phyloP scores from a whole-genome alignment of 2,797 vertebrate genomes.

The Clarias pachynema region DNA sequence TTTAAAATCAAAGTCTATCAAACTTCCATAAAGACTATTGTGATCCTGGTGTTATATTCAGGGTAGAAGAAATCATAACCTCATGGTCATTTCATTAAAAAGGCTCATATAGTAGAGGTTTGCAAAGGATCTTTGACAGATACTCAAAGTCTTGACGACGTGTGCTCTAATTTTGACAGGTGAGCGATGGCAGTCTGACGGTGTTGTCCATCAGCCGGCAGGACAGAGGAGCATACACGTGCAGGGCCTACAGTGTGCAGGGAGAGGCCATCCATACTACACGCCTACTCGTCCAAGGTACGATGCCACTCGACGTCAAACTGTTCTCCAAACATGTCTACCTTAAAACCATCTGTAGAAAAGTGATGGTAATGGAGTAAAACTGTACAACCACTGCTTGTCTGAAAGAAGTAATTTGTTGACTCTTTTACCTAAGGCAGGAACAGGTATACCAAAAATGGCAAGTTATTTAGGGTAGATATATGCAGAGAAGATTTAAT shows the following conservation, averaged over 20 bases:
- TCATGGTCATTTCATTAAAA: neutral
- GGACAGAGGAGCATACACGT: constrained; percentile 93
- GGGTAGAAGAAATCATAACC: too few species aligned
- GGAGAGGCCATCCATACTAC: constrained; percentile 97
- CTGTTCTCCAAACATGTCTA: neutral
- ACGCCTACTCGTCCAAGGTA: constrained; percentile 95
- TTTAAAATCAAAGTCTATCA: too few species aligned
- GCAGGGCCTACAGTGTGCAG: constrained; percentile 93
- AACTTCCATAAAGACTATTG: too few species aligned
- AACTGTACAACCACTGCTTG: constrained; percentile 33
- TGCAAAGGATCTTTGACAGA: neutral
- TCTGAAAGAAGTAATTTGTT: constrained; percentile 10
- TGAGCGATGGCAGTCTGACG: constrained; percentile 93
- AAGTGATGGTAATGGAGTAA: neutral
- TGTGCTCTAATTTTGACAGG: constrained; percentile 65
- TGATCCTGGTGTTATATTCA: too few species aligned
- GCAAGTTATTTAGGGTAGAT: neutral
- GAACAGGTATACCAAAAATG: neutral
- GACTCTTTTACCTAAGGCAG: neutral
- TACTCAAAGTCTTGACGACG: neutral
- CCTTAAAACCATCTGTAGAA: neutral
- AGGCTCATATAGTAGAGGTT: too few species aligned
- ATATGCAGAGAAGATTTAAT: neutral
- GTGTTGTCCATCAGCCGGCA: constrained; percentile 87
- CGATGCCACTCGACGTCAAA: neutral